Conservation (phyloP, 2,113 vertebrate genomes). For the Hyaena hyaena region DNA sequence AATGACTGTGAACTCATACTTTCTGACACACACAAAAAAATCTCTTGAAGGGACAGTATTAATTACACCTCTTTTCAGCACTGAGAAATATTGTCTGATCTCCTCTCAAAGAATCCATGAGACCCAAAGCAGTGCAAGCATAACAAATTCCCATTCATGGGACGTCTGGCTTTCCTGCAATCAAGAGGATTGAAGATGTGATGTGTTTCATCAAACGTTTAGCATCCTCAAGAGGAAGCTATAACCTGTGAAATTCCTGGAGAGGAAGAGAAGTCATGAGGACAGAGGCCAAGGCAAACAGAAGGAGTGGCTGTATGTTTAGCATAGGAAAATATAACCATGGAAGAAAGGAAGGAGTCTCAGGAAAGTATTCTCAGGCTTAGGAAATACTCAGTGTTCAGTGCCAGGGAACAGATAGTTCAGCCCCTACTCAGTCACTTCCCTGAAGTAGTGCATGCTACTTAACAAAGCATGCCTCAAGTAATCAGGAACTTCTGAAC, state of each 20-base stretch:
- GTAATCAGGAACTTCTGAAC: conserved; percentile 2
- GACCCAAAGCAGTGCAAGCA: not conserved
- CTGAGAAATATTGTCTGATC: not conserved
- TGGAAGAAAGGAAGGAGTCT: not conserved
- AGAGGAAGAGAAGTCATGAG: not conserved
- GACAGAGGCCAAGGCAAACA: not conserved
- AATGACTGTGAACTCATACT: not conserved
- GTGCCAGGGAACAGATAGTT: not conserved
- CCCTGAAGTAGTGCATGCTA: not conserved
- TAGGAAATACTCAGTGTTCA: not conserved
- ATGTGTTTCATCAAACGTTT: not conserved
- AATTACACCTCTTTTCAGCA: not conserved
- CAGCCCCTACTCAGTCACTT: not conserved
- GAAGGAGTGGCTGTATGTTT: not conserved
- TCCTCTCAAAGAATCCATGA: not conserved
- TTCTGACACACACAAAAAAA: not conserved
- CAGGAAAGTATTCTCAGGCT: not conserved
- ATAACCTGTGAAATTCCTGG: not conserved
- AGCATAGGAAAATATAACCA: not conserved
- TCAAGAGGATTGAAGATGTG: not conserved
- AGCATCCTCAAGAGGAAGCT: not conserved
- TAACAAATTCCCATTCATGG: not conserved
- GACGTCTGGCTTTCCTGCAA: not conserved
- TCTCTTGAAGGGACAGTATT: not conserved
- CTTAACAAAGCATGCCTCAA: not conserved